Evolutionary conservation across 1,140 invertebrate species (phyloP).

Genomic region (Halictus rubicundus): DNA sequence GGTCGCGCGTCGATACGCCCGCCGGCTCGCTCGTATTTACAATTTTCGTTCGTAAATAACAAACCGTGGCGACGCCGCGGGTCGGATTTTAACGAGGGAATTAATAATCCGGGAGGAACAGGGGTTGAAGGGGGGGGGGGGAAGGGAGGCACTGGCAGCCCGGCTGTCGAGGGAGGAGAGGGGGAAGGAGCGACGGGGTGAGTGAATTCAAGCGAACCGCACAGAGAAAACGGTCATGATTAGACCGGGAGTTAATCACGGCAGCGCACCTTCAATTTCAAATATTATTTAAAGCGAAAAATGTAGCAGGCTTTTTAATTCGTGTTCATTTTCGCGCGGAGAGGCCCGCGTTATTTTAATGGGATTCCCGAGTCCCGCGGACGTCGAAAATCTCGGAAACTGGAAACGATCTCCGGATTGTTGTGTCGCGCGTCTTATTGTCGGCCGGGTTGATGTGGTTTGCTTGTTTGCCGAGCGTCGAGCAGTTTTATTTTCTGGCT

Average conservation of each 20-base stretch:
- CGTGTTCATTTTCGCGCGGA: neutral
- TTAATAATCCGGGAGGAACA: conserved; percentile 61
- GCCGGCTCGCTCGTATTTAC: conserved; percentile 67
- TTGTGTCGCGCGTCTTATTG: conserved; percentile 1
- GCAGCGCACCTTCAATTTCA: conserved; percentile 3
- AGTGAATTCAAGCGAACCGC: conserved; percentile 32
- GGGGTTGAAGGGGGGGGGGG: neutral
- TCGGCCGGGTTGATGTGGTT: conserved; percentile 25
- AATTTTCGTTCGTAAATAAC: conserved; percentile 73
- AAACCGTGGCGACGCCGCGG: conserved; percentile 64
- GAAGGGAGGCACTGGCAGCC: neutral
- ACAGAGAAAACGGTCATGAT: conserved; percentile 11
- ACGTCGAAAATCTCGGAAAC: neutral
- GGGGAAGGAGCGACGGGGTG: neutral
- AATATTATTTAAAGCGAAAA: too few relatives aligned
- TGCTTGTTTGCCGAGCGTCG: conserved; percentile 34
- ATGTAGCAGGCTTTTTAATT: too few relatives aligned
- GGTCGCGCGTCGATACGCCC: conserved; percentile 62
- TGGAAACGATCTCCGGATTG: neutral
- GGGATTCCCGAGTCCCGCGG: neutral
- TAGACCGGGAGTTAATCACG: conserved; percentile 24
- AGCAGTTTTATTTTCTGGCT: conserved; percentile 61
- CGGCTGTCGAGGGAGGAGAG: neutral
- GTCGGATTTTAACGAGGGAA: conserved; percentile 69
- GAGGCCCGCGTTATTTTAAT: neutral